Base-by-base conservation (phyloP, 2,888 invertebrate genomes). In the Argyra leucocephala region DNA sequence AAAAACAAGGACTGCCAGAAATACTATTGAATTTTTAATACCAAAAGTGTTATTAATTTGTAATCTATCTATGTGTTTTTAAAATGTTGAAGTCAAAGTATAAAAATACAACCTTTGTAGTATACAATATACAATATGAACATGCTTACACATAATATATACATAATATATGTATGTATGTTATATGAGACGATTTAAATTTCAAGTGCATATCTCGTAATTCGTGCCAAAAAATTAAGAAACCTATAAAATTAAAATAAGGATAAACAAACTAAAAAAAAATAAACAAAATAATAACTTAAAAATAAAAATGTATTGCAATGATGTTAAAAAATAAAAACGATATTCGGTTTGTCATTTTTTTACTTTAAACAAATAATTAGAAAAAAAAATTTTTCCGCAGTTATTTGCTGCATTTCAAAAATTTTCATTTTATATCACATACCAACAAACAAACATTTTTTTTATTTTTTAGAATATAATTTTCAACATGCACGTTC, bases 361-460 rank as follows among this genome's bases (percentile, higher is more conserved):
- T n/a, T n/a, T 48, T 18, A 48, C n/a, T 48, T 48, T 48, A 48
- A 48, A 48, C 48, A 48, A 48, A 48, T 48, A 48, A 48, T 48
- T 48, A 48, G 18, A 48, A 48, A 48, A 31, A 31, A 31, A 31
- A 31, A 31, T 48, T 48, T 48, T 48, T 48, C 48, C 48, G 48
- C 48, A 48, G 48, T 48, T 48, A 48, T 48, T 48, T 48, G 48
- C 48, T 48, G 48, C 48, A 48, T 15, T 48, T 48, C 15, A 48
- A 48, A 48, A 48, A 48, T 9, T 18, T 48, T 18, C 18, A 10
- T 37, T 31, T 7, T 31, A 31, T 31, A 31, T 31, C 10, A 31
- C 5, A 31, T 7, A 31, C 31, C 31, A 31, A 31, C 31, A 31
- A 31, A 31, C 10, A 31, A 31, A 31, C 10, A 7, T 31, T 10